These are phyloP conservation scores for Agrilus mali DNA, from an alignment of 2,888 invertebrate species.

Conservation along the genomic window DNA sequence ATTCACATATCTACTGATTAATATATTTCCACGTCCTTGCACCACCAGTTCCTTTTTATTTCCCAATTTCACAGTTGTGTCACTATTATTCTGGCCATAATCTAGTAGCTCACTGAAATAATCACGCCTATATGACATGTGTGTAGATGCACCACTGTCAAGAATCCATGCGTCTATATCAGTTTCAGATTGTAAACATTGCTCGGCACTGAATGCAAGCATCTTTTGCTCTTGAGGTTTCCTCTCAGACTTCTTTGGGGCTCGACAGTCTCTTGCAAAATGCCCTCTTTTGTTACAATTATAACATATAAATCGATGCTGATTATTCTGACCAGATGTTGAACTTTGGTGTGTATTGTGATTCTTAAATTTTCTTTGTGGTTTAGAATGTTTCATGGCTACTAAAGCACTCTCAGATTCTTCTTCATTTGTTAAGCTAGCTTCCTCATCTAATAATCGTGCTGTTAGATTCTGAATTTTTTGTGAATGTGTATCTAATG, in stretches of 20 bases:
- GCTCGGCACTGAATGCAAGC: too few relatives aligned
- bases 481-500: constrained; percentile 13
- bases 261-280: too few relatives aligned
- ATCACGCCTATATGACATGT: constrained; percentile 13
- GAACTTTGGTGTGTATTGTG: not conserved
- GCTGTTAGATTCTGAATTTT: constrained; percentile 12
- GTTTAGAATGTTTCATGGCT: not conserved
- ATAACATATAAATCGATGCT: constrained; percentile 6
- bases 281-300: constrained; percentile 14
- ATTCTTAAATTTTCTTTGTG: not conserved
- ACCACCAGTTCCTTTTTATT: too few relatives aligned
- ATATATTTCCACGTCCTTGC: too few relatives aligned
- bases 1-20: too few relatives aligned
- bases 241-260: too few relatives aligned
- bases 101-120: constrained; percentile 8
- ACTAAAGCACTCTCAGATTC: constrained; percentile 8
- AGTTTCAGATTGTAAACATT: too few relatives aligned
- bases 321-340: not conserved
- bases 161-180: too few relatives aligned
- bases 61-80: too few relatives aligned
- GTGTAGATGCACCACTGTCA: too few relatives aligned
- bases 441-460: constrained; percentile 15
- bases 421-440: constrained; percentile 8
- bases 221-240: too few relatives aligned
- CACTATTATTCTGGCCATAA: not conserved